These are phyloP conservation scores for Parnassius apollo DNA, from an alignment of 2,888 invertebrate genomes.

Conservation along the genomic window DNA sequence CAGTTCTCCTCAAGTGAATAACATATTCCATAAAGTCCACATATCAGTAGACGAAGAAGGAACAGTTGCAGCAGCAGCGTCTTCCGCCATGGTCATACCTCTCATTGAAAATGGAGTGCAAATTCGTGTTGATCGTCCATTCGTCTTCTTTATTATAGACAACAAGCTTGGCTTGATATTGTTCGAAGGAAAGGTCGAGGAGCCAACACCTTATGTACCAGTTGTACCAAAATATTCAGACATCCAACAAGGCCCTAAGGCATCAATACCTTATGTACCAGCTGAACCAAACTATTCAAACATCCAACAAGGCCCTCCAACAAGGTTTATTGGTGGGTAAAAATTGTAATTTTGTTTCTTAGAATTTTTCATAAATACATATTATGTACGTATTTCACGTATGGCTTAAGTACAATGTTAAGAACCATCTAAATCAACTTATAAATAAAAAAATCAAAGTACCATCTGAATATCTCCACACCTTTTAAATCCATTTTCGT, in stretches of 20 bases:
- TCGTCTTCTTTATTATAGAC: slow-evolving; percentile 84
- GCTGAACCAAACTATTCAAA: slow-evolving; percentile 18
- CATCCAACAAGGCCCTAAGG: background rate
- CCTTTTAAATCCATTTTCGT: too few species aligned
- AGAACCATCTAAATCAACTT: too few species aligned
- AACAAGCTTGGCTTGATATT: slow-evolving; percentile 75
- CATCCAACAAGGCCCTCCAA: background rate
- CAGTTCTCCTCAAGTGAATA: slow-evolving; percentile 67
- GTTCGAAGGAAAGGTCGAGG: slow-evolving; percentile 83
- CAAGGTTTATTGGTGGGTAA: slow-evolving; percentile 8
- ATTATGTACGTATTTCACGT: too few species aligned
- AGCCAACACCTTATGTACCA: slow-evolving; percentile 54
- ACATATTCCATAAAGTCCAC: slow-evolving; percentile 83
- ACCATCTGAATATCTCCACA: too few species aligned
- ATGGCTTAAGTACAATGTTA: too few species aligned
- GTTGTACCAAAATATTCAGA: slow-evolving; percentile 19
- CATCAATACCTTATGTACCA: slow-evolving; percentile 42
- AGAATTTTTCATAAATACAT: background rate
- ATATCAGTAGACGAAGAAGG: slow-evolving; percentile 85
- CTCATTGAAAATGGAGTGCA: slow-evolving; percentile 79
- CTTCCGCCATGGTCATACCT: slow-evolving; percentile 81
- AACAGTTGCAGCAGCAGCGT: slow-evolving; percentile 83
- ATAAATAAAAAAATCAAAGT: too few species aligned
- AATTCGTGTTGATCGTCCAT: slow-evolving; percentile 82
- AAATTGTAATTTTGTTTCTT: background rate